Evolutionary conservation across 2,888 invertebrate species (phyloP), one percentile per base, ranked within the genome.

Genomic region (Parnassius glacialis): DNA sequence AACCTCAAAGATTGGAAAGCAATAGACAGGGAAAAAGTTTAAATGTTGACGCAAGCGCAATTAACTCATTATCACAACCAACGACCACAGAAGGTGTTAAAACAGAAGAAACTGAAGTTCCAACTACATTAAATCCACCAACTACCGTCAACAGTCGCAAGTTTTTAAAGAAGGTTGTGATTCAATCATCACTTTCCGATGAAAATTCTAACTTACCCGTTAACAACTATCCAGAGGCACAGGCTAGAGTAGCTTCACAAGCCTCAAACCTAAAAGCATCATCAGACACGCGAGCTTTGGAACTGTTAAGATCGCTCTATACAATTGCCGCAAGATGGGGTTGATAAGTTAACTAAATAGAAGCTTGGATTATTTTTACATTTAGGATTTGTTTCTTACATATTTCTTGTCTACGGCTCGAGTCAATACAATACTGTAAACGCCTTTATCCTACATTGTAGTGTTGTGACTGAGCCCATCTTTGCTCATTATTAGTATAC

Each of bases 241-340:
- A 89, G 74, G 90, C 90, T 1, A 83, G 88, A 66, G 75, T 82
- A n/a, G 79, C 85, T 1, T 68, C 78, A 7, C 66, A 74, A 71
- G 62, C 76, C 51, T 70, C 74, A n/a, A 85, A 86, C n/a, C 65
- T 78, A 2, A 92, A 92, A 75, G 80, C 82, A 34, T 85, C 93
- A 59, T 94, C 96, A 12, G 96, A 97, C 75, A 94, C 94, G 25
- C 93, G 97, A 81, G 97, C 97, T 12, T 87, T 97, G 73, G 96
- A 97, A 84, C 89, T 97, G 70, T 93, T 97, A 77, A 94, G 96
- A 86, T 96, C 97, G 67, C 90, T 97, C 62, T 97, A 97, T 85
- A 94, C 95, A 67, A 94, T 97, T 80, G 96, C 97, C 62, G 95
- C 96, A 20, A 94, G 95, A 87, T 96, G 96, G 94, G 96, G 96